These are phyloP conservation scores for Zaprionus vittiger DNA, from an alignment of 1,140 invertebrate species.

Conservation along the genomic window DNA sequence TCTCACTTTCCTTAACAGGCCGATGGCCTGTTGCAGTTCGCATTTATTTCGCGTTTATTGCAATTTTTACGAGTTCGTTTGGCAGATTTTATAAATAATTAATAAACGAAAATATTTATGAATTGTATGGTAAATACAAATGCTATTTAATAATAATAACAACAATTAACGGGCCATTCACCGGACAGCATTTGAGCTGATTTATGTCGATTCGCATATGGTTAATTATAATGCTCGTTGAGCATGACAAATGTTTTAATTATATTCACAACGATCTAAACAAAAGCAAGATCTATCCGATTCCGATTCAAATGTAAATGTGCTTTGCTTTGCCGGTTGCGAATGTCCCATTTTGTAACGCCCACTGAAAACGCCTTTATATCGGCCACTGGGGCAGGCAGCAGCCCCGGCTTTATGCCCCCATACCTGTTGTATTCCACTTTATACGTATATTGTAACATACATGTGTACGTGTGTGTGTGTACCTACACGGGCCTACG, in stretches of 20 bases:
- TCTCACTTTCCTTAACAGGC: conserved; percentile 1
- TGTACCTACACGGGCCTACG: conserved; percentile 32
- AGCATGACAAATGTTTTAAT: conserved; percentile 73
- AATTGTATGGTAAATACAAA: not conserved
- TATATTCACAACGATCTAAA: conserved; percentile 53
- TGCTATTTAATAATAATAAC: not conserved
- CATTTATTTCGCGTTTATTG: not conserved
- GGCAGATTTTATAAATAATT: not conserved
- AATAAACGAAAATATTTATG: conserved; percentile 5
- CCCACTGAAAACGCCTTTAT: conserved; percentile 58
- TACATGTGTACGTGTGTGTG: not conserved
- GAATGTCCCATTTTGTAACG: conserved; percentile 49
- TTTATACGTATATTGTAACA: conserved; percentile 26
- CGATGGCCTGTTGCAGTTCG: not conserved
- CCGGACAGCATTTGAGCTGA: conserved; percentile 8
- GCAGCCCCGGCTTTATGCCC: conserved; percentile 5
- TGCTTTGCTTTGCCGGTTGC: conserved; percentile 14
- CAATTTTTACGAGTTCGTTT: conserved; percentile 2
- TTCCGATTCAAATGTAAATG: conserved; percentile 34
- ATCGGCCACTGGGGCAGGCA: conserved; percentile 63
- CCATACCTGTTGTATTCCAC: conserved; percentile 38
- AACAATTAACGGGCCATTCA: conserved; percentile 24
- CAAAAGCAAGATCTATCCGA: conserved; percentile 18
- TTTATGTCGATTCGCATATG: conserved; percentile 29
- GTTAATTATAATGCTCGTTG: conserved; percentile 54